Base-by-base conservation (phyloP, 2,113 vertebrate genomes). In the Recurvirostra avosetta region DNA sequence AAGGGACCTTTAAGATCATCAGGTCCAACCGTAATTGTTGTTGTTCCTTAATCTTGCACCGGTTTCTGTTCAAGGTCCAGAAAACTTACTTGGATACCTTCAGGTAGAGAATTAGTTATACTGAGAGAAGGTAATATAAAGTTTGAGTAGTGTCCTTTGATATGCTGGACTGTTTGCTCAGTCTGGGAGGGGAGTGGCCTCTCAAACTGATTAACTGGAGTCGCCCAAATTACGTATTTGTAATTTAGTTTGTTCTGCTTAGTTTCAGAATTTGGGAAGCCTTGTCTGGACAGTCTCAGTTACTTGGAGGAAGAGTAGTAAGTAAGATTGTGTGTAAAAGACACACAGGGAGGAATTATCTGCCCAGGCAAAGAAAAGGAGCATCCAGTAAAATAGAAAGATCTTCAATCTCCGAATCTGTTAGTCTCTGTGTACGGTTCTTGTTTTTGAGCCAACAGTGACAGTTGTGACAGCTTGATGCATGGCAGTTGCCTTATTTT, bases 201-300 rank as follows among this genome's bases (percentile, higher is more conserved):
- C 84, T 71, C 22, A 32, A 34, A 77, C 52, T 61, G n/a, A 22
- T 65, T n/a, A 53, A 18, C 53, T 0, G 0, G 49, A 49, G 27
- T 67, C 0, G 0, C 38, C 17, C 53, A 70, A 38, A 86, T 91
- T 50, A n/a, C 0, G 0, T 53, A 41, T 49, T 41, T 58, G 20
- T 83, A 36, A 55, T 85, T 77, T 41, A 30, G 11, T 68, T 75
- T 75, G 11, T 45, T 94, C 23, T 87, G 19, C 50, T 63, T 29
- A 30, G 38, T 56, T 91, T 89, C 23, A 43, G 45, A 67, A 43
- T 78, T 78, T 78, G 74, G 12, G 50, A 66, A 59, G 9, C 29
- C 32, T 62, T 88, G 21, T 55, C 49, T 61, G 63, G 32, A 12
- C 36, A 38, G 29, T 32, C 32, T 67, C 12, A 49, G 21, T 67